Evolutionary conservation across 1,140 invertebrate species (phyloP).

Genomic region (Maconellicoccus hirsutus): DNA sequence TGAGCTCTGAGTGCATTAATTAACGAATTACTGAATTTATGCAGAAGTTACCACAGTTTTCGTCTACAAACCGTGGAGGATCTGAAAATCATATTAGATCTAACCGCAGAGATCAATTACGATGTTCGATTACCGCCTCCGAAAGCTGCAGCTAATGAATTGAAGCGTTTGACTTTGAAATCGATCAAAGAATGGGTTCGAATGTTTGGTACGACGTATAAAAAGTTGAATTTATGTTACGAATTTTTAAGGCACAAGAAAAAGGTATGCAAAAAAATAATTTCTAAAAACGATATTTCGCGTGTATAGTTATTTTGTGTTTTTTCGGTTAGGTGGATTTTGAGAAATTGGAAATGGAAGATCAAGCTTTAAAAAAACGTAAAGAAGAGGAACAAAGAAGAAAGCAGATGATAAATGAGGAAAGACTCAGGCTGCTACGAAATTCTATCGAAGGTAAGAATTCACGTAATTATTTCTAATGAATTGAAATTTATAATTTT

Average conservation of each 20-base stretch:
- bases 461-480: neutral
- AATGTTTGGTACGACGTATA: constrained; percentile 40
- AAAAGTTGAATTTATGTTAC: constrained; percentile 39
- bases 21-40: constrained; percentile 27
- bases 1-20: too few species aligned
- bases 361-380: constrained; percentile 25
- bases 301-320: neutral
- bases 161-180: constrained; percentile 38
- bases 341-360: constrained; percentile 29
- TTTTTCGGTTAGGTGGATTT: constrained; percentile 34
- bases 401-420: neutral
- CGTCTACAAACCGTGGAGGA: constrained; percentile 40
- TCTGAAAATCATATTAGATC: constrained; percentile 40
- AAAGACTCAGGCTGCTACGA: neutral
- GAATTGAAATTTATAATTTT: neutral
- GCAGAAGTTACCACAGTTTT: constrained; percentile 41
- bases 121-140: constrained; percentile 41
- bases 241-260: constrained; percentile 41
- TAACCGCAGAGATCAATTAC: constrained; percentile 37
- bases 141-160: constrained; percentile 35
- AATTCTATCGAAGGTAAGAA: neutral
- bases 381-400: neutral
- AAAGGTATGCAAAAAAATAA: too few species aligned
- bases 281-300: too few species aligned
- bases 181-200: constrained; percentile 41